These are phyloP conservation scores for Aphis gossypii DNA, from an alignment of 1,140 invertebrate species.

Conservation along the genomic window DNA sequence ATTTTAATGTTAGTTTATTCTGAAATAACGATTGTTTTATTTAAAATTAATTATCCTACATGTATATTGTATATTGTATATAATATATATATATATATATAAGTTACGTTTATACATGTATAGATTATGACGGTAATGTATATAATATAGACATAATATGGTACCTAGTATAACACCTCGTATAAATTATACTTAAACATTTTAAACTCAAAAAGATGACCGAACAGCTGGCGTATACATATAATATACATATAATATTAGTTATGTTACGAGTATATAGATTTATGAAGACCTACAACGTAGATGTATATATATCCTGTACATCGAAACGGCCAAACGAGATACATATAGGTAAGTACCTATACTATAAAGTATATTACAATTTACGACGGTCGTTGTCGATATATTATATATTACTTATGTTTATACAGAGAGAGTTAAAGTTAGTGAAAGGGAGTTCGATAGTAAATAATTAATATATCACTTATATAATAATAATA, in stretches of 20 bases:
- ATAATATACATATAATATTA: not conserved
- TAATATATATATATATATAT: too few species aligned
- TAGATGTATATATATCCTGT: not conserved
- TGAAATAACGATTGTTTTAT: too few species aligned
- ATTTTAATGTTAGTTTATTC: too few species aligned
- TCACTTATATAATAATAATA: not conserved
- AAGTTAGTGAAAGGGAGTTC: not conserved
- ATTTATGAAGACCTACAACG: not conserved
- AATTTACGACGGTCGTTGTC: not conserved
- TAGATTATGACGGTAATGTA: too few species aligned
- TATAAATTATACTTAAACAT: not conserved
- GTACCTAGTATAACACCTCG: too few species aligned
- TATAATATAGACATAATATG: too few species aligned
- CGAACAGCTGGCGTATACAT: too few species aligned
- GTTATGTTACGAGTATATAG: not conserved
- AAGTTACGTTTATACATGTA: too few species aligned
- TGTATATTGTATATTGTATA: too few species aligned
- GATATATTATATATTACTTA: not conserved
- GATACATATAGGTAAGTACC: not conserved
- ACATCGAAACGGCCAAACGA: not conserved
- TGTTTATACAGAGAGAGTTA: not conserved
- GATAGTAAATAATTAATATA: constrained; percentile 2
- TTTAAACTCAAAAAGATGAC: not conserved
- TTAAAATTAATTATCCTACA: too few species aligned
- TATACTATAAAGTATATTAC: not conserved